Evolutionary conservation across 2,888 invertebrate genomes (phyloP), one percentile per base, ranked within the genome.

Genomic region (Drosophila mettleri): DNA sequence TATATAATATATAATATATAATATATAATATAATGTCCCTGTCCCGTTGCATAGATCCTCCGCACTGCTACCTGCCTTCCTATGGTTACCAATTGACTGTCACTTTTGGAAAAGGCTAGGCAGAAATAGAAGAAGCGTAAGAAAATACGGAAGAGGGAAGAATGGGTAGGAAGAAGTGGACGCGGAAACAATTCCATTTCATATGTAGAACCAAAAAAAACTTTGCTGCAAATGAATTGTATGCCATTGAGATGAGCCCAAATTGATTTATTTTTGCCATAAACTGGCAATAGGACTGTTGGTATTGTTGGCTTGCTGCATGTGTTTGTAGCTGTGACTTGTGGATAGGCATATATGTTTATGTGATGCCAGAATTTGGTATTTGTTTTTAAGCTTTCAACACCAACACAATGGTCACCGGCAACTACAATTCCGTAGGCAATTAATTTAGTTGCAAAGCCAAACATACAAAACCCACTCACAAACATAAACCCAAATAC

Each of bases 171-270:
- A 22, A 24, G 27, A 27, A 38, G 27, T 4, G 4, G 51, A 36
- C 7, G 51, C 18, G 27, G 14, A 27, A 18, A 38, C 49, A 22
- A 38, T 9, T 34, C 49, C 49, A 9, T 14, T 38, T 29, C 39
- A 41, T 51, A 41, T 64, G 22, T 62, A 60, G 51, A 53, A 45
- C 43, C 43, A 31, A 55, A 82, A 85, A 80, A 74, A 83, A 85
- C 83, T 84, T 84, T 84, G 85, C 88, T 84, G 88, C 88, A 88
- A 86, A 88, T 84, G 88, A 84, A 88, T 88, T 84, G 83, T 84
- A 78, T 84, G 80, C 83, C 88, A 83, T 84, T 83, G 88, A 84
- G 83, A 84, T 84, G 88, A 84, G 71, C 86, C 88, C 86, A 69
- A 84, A 88, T 86, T 84, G 86, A 84, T 88, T 86, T 88, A 84